A percentile compares a stretch with the other conserved stretches of the same genome.
These are phyloP conservation scores for Apis florea DNA, from an alignment of 1,140 invertebrate species.

Conservation along the genomic window DNA sequence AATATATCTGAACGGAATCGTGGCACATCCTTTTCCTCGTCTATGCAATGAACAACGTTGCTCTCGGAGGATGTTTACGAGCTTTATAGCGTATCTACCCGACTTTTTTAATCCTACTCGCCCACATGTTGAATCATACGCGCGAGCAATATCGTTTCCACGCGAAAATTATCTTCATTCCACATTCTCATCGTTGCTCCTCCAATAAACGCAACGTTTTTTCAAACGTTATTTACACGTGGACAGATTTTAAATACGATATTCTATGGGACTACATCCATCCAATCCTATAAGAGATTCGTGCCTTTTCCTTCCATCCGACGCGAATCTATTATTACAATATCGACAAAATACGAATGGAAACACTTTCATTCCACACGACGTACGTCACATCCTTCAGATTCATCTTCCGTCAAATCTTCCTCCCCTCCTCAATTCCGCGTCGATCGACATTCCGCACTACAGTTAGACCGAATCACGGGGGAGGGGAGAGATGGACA, in stretches of 20 bases:
- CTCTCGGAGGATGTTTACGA: slow-evolving; percentile 56
- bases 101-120: slow-evolving; percentile 36
- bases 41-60: not conserved
- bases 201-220: no score
- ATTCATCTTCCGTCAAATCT: no score
- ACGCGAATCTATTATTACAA: no score
- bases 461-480: slow-evolving; percentile 27
- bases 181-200: not conserved
- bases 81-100: slow-evolving; percentile 45
- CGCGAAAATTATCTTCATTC: slow-evolving; percentile 3
- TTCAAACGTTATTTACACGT: no score
- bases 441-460: slow-evolving; percentile 27
- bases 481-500: not conserved
- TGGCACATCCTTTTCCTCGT: slow-evolving; percentile 35
- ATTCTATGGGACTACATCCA: no score
- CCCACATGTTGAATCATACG: slow-evolving; percentile 42
- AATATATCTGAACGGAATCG: slow-evolving; percentile 41
- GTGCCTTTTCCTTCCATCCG: no score
- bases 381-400: no score
- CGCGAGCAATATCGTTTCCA: slow-evolving; percentile 14
- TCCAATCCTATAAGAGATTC: no score
- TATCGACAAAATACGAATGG: no score
- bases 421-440: not conserved
- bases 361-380: no score
- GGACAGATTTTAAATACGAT: no score